These are phyloP conservation scores for Lycia hirtaria DNA, from an alignment of 2,888 invertebrate genomes.

Conservation along the genomic window DNA sequence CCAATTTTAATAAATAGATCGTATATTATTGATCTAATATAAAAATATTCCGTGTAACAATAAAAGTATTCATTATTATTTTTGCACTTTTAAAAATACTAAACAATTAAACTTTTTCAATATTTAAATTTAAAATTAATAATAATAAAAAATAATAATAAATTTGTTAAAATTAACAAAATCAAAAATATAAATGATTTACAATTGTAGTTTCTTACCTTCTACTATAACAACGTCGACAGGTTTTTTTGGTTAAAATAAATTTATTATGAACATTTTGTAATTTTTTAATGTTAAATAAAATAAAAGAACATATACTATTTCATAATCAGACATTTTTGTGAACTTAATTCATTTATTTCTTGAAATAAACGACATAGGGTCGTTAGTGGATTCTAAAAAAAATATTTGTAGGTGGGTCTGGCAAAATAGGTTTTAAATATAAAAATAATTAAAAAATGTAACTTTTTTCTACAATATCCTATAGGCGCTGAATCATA, in stretches of 20 bases:
- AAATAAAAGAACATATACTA: slow-evolving; percentile 11
- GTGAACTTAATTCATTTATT: slow-evolving; percentile 4
- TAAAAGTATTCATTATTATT: no score
- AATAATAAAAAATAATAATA: no score
- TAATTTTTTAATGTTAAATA: slow-evolving; percentile 19
- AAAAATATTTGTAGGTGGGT: slow-evolving; percentile 45
- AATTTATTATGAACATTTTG: slow-evolving; percentile 4
- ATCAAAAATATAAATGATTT: background rate
- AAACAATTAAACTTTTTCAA: no score
- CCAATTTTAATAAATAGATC: no score
- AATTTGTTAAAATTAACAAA: no score
- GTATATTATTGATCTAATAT: no score
- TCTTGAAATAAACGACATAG: slow-evolving; percentile 14
- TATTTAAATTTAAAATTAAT: no score
- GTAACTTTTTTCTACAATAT: slow-evolving; percentile 70
- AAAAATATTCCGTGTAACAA: no score
- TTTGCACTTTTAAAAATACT: no score
- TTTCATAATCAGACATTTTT: background rate
- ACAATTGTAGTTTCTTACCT: background rate
- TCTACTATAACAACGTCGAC: background rate
- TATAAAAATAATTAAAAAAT: slow-evolving; percentile 61
- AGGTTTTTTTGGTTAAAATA: slow-evolving; percentile 18
- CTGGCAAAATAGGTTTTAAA: slow-evolving; percentile 59
- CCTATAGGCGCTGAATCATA: slow-evolving; percentile 79
- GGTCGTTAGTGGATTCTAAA: slow-evolving; percentile 8